These are phyloP conservation scores for Aurelia sp. DNA, from an alignment of 30 jellyfish, hydroid and myxozoan species.

Conservation along the genomic window DNA sequence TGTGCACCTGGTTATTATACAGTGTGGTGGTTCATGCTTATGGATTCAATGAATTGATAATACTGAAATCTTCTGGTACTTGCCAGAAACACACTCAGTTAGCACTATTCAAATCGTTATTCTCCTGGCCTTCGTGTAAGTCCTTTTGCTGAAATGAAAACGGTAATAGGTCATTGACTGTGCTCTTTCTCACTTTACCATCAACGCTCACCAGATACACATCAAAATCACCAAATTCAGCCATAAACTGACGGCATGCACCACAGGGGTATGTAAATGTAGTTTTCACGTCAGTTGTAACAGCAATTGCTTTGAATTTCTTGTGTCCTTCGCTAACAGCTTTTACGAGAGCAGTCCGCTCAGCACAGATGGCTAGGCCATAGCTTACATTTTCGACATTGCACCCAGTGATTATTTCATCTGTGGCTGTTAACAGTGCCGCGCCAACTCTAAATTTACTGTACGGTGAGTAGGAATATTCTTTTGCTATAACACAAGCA, in stretches of 20 bases:
- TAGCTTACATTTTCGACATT: conserved; percentile 96
- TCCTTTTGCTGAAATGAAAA: conserved; percentile 57
- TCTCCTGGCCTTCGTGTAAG: conserved; percentile 69
- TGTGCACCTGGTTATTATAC: too few species aligned
- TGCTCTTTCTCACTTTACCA: conserved; percentile 12
- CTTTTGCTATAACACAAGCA: conserved; percentile 78
- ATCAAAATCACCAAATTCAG: conserved; percentile 92
- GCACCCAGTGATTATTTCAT: conserved; percentile 83
- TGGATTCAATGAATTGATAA: background rate
- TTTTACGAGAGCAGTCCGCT: conserved; percentile 91
- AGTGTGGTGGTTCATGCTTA: too few species aligned
- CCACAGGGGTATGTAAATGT: conserved; percentile 91
- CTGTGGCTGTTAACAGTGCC: conserved; percentile 75
- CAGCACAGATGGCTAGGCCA: conserved; percentile 99
- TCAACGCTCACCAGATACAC: conserved; percentile 64
- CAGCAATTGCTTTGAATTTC: conserved; percentile 86
- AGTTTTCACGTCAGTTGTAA: conserved; percentile 83
- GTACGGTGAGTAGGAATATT: conserved; percentile 80
- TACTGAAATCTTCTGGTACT: background rate
- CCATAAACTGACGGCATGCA: conserved; percentile 97
- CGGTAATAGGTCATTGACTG: conserved; percentile 64
- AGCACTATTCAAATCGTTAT: background rate
- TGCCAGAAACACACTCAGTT: background rate
- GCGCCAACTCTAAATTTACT: conserved; percentile 94
- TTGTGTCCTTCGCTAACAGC: conserved; percentile 97